Base-by-base conservation (phyloP, 1,140 invertebrate species). In the Panagrolaimus sp. region DNA sequence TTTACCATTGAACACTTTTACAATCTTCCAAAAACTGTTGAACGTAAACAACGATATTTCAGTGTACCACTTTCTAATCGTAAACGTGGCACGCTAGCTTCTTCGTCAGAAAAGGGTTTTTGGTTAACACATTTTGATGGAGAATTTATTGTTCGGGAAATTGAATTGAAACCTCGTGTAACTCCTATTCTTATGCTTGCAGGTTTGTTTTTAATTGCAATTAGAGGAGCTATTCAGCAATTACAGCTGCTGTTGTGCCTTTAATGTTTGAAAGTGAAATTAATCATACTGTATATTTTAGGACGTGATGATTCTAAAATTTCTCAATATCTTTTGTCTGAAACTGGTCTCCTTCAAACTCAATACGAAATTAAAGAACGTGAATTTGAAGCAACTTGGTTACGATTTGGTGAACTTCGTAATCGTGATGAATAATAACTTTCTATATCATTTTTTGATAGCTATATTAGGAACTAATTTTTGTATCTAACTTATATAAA, bases 91-190 rank as follows among this genome's bases (percentile, higher is more conserved):
- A 11, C 51, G 20, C 5, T 57, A 20, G n/a, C n/a, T n/a, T n/a
- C n/a, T n/a, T n/a, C n/a, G n/a, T n/a, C n/a, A n/a, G n/a, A n/a
- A n/a, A n/a, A n/a, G n/a, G n/a, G n/a, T n/a, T n/a, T n/a, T n/a
- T n/a, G n/a, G n/a, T n/a, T n/a, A n/a, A n/a, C n/a, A n/a, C n/a
- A n/a, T n/a, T n/a, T n/a, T 13, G 27, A 57, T 20, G 51, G 51
- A 14, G 51, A 57, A 25, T 57, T 57, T 27, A 57, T 57, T 5
- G 51, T 57, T 16, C 51, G 51, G 1, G 51, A 57, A 27, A 57
- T 57, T 20, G 20, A 57, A 27, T 16, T 57, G 13, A 57, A 57
- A 16, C 20, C 51, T n/a, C 20, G 27, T 57, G 14, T 27, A 0
- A 27, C 51, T 5, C 51, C 51, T 13, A 16, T 57, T 57, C 27